Conservation (phyloP, 2,113 vertebrate species). For the Epinephelus moara region DNA sequence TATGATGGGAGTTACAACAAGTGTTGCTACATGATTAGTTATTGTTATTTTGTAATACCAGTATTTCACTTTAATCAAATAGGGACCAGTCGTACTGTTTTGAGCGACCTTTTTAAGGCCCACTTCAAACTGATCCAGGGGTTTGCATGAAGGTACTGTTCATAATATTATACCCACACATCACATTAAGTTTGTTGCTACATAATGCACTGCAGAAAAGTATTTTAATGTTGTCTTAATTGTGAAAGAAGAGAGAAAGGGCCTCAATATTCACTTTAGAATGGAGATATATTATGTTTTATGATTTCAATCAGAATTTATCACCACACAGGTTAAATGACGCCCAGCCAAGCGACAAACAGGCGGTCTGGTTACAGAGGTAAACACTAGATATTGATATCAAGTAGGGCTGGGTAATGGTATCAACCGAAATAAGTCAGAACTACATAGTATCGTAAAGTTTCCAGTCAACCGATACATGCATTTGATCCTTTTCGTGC, state of each 20-base stretch:
- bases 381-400: neutral
- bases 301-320: neutral
- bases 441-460: too few species aligned
- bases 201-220: conserved; percentile 31
- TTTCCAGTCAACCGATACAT: too few species aligned
- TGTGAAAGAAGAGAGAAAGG: neutral
- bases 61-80: conserved; percentile 21
- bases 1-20: conserved; percentile 1
- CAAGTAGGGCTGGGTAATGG: neutral
- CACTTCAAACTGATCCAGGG: conserved; percentile 14
- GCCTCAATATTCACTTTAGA: neutral
- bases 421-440: too few species aligned
- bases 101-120: conserved; percentile 21
- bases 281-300: neutral
- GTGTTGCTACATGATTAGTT: conserved; percentile 14
- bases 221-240: conserved; percentile 27
- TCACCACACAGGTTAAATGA: neutral
- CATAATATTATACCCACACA: conserved; percentile 26
- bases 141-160: conserved; percentile 41
- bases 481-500: too few species aligned
- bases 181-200: conserved; percentile 32
- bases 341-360: neutral
- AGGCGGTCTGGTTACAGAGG: neutral
- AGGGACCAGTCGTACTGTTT: conserved; percentile 56
- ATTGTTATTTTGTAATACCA: conserved; percentile 1